Evolutionary conservation across 1,140 invertebrate genomes (phyloP), one percentile per base, ranked within the genome.

Genomic region (Drosophila sp.): DNA sequence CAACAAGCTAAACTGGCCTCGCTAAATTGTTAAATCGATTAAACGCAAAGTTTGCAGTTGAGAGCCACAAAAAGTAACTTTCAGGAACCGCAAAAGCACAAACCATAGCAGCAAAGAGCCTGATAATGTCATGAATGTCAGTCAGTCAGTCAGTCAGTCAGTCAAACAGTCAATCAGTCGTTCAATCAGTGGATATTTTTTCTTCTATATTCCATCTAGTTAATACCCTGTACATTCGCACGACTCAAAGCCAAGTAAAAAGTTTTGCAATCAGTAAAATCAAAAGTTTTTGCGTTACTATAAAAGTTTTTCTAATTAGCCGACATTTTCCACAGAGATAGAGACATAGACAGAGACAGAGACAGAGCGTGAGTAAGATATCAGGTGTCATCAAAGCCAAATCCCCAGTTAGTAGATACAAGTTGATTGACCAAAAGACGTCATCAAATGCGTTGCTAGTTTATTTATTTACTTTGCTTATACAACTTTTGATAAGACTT

Each of bases 181-280:
- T 1, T 36, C 51, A 54, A 54, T 21, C 53, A 36, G 29, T 53
- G 3, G 27, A 57, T 29, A 57, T 45, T 18, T 53, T 4, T 50
- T 4, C 41, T 4, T 13, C 25, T 70, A 36, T 54, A 27, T 45
- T 21, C 14, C 13, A 21, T 32, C 18, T 25, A 29, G 38, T 43
- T 61, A 38, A 59, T 7, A 7, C 41, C 48, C 50, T 72, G 27
- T 40, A 38, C 14, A 25, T 11, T 18, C 18, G 21, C 38, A 54
- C 11, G 11, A 38, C 36, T 13, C 11, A 48, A 27, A 58, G 69
- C 53, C 51, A 72, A 82, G 82, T 83, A 50, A 56, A 87, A 86
- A 86, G 83, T 86, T 86, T 86, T 72, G 78, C 82, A 86, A 86
- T 86, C 82, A 89, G 77, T 59, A 78, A 76, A 87, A 83, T 78